Conservation (phyloP, 2,888 invertebrate genomes). For the Parapristionchus giblindavisi region DNA sequence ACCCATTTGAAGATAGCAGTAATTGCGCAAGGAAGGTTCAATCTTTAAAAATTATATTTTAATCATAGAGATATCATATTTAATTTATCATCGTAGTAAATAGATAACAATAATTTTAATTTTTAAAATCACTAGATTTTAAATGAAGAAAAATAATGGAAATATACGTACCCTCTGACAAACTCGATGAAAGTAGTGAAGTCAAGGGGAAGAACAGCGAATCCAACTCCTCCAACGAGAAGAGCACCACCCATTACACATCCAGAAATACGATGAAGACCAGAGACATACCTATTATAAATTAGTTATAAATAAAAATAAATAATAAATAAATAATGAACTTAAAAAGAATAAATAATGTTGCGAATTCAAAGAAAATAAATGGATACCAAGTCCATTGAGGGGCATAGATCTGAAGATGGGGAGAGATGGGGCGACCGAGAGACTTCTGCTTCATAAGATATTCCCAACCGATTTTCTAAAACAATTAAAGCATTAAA, state of each 20-base stretch:
- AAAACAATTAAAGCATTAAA: too few relatives aligned
- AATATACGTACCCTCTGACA: slow-evolving; percentile 47
- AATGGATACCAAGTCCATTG: slow-evolving; percentile 64
- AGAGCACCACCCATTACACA: slow-evolving; percentile 68
- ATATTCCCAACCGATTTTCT: slow-evolving; percentile 68
- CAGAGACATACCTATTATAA: slow-evolving; percentile 56
- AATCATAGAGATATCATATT: neutral
- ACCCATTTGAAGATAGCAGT: slow-evolving; percentile 68
- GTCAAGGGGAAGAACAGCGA: slow-evolving; percentile 65
- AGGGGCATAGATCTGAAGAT: slow-evolving; percentile 68
- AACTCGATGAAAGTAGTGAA: slow-evolving; percentile 66
- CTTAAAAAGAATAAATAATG: neutral
- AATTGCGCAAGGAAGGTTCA: slow-evolving; percentile 62
- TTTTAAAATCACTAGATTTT: neutral
- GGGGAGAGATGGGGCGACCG: slow-evolving; percentile 67
- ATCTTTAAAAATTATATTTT: slow-evolving; percentile 29
- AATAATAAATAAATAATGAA: neutral
- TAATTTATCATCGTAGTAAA: neutral
- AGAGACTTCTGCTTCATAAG: slow-evolving; percentile 62
- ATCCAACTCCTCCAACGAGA: slow-evolving; percentile 65
- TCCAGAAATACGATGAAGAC: slow-evolving; percentile 65
- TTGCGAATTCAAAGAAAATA: neutral
- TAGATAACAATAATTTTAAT: neutral
- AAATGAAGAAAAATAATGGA: neutral
- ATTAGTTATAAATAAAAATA: slow-evolving; percentile 7